These are phyloP conservation scores for Leptinotarsa rubiginosa DNA, from an alignment of 2,888 invertebrate genomes.

Conservation along the genomic window DNA sequence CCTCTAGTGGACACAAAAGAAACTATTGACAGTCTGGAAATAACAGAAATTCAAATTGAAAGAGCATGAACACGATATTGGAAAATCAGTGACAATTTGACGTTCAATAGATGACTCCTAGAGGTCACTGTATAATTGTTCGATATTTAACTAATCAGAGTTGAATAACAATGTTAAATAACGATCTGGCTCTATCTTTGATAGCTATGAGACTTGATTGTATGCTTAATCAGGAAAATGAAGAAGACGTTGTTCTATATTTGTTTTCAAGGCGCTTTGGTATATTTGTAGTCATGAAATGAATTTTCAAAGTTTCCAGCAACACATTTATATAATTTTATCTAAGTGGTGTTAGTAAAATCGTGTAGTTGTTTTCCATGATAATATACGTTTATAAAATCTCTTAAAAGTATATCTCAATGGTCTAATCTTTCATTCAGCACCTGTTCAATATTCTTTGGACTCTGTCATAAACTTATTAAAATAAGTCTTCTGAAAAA, in stretches of 20 bases:
- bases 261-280: neutral
- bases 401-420: no score
- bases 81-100: neutral
- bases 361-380: no score
- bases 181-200: neutral
- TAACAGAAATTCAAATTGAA: neutral
- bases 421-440: no score
- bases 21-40: neutral
- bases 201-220: neutral
- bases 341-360: no score
- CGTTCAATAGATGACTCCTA: neutral
- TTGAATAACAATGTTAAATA: neutral
- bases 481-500: no score
- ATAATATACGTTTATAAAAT: no score
- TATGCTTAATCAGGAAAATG: no score
- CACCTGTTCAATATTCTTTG: no score
- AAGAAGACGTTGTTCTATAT: neutral
- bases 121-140: constrained; percentile 2
- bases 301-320: neutral
- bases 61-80: neutral
- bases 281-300: neutral
- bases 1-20: neutral
- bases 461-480: no score
- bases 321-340: no score
- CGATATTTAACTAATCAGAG: neutral